Conservation (phyloP, 1,140 invertebrate species). For the Mya arenaria region DNA sequence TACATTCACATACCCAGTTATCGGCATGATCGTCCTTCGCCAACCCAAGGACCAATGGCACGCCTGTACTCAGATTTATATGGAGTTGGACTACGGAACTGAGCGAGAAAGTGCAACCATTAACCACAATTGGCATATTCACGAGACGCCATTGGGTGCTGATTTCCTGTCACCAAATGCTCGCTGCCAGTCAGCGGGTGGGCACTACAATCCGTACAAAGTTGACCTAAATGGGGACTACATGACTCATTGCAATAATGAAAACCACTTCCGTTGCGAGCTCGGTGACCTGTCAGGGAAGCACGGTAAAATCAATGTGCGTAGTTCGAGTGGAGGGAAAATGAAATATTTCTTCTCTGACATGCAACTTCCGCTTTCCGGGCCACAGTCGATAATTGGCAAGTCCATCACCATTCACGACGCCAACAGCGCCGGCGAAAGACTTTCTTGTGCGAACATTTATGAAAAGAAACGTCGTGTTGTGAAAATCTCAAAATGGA, state of each 20-base stretch:
- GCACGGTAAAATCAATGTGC: constrained; percentile 88
- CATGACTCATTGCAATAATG: constrained; percentile 74
- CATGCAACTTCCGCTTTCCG: constrained; percentile 88
- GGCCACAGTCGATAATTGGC: constrained; percentile 88
- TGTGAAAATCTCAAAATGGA: constrained; percentile 79
- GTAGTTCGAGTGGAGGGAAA: constrained; percentile 86
- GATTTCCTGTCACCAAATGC: constrained; percentile 84
- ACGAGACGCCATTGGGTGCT: constrained; percentile 85
- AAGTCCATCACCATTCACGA: constrained; percentile 94
- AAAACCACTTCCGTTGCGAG: constrained; percentile 81
- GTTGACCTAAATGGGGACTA: constrained; percentile 80
- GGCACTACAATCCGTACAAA: constrained; percentile 90
- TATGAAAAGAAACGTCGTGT: constrained; percentile 59
- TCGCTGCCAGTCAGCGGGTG: constrained; percentile 87
- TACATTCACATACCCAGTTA: constrained; percentile 89
- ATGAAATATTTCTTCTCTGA: constrained; percentile 92
- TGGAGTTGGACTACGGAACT: constrained; percentile 91
- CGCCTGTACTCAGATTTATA: constrained; percentile 89
- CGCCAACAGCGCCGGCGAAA: constrained; percentile 91
- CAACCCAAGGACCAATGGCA: constrained; percentile 90
- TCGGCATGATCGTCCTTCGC: constrained; percentile 92
- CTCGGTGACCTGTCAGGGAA: constrained; percentile 83
- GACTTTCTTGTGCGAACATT: constrained; percentile 91
- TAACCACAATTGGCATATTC: constrained; percentile 87
- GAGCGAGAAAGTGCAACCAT: constrained; percentile 89